Evolutionary conservation across 1,140 invertebrate genomes (phyloP).

Genomic region (Psix sp.): DNA sequence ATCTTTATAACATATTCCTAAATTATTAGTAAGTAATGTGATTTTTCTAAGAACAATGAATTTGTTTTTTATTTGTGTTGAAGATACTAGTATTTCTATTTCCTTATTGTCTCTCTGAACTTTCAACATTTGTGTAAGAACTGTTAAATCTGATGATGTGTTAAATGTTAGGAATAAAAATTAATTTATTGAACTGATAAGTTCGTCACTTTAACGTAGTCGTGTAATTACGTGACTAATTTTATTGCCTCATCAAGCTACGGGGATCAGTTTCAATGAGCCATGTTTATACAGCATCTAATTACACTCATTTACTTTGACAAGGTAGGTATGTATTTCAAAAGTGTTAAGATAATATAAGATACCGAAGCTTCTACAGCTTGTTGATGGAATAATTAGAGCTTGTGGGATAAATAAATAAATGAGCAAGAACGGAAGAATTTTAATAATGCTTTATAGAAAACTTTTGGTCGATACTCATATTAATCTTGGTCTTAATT

Average conservation of each 20-base stretch:
- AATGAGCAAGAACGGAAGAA: background rate
- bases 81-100: too few species aligned
- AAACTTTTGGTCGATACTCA: too few species aligned
- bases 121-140: background rate
- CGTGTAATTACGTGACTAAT: slow-evolving; percentile 52
- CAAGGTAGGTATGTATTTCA: slow-evolving; percentile 37
- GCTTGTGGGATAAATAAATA: slow-evolving; percentile 5
- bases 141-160: slow-evolving; percentile 13
- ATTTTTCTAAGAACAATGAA: too few species aligned
- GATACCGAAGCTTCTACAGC: slow-evolving; percentile 8
- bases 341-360: slow-evolving; percentile 47
- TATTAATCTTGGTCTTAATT: too few species aligned
- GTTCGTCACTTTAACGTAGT: slow-evolving; percentile 42
- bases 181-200: slow-evolving; percentile 47
- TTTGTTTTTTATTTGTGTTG: too few species aligned
- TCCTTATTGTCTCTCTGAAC: too few species aligned
- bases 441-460: background rate
- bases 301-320: slow-evolving; percentile 57
- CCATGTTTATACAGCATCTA: slow-evolving; percentile 54
- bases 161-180: slow-evolving; percentile 21
- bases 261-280: slow-evolving; percentile 58
- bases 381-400: slow-evolving; percentile 42
- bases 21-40: too few species aligned
- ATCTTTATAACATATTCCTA: too few species aligned
- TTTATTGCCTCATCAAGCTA: slow-evolving; percentile 58